Evolutionary conservation across 2,113 vertebrate genomes (phyloP).

Genomic region (Archilochus colubris): DNA sequence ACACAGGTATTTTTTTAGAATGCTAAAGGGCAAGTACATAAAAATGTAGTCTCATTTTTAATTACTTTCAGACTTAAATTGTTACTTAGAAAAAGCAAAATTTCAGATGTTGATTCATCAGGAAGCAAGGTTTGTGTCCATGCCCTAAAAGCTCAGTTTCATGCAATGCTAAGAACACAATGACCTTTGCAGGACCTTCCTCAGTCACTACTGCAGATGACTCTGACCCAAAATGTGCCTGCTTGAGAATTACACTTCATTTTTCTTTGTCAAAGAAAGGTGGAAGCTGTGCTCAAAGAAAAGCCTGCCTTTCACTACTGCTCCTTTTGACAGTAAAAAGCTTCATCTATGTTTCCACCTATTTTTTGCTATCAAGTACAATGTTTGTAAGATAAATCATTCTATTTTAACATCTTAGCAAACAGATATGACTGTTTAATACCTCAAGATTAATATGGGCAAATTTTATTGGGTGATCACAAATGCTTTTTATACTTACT

Average conservation of each 20-base stretch:
- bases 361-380: neutral
- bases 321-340: neutral
- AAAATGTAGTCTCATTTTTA: neutral
- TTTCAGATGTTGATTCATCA: neutral
- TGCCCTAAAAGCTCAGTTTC: neutral
- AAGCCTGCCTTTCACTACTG: neutral
- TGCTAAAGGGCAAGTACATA: fast-evolving
- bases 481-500: neutral
- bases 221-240: neutral
- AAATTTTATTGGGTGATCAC: neutral
- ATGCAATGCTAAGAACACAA: neutral
- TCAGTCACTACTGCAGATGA: neutral
- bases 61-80: neutral
- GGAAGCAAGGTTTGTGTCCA: neutral
- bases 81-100: neutral
- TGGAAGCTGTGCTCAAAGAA: neutral
- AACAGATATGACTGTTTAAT: neutral
- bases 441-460: neutral
- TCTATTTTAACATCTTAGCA: neutral
- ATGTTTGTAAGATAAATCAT: neutral
- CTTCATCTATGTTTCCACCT: neutral
- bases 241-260: neutral
- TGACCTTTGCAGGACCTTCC: neutral
- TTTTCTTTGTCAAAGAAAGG: neutral
- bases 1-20: neutral